These are phyloP conservation scores for Drosophila antonietae DNA, from an alignment of 2,888 invertebrate species.

Conservation along the genomic window DNA sequence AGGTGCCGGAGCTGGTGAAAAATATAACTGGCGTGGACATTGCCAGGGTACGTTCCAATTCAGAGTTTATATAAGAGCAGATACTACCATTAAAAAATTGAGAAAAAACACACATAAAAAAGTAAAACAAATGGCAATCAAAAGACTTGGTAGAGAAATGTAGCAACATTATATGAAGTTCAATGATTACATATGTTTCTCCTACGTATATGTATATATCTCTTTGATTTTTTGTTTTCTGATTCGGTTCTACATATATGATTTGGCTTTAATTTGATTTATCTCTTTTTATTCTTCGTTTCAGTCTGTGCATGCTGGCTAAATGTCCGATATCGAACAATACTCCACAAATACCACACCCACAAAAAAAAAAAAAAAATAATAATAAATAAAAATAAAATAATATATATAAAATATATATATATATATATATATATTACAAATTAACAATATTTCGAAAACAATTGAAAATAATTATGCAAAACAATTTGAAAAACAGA, in stretches of 20 bases:
- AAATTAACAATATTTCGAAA: constrained; percentile 22
- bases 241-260: constrained; percentile 34
- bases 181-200: constrained; percentile 45
- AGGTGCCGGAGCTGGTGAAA: constrained; percentile 96
- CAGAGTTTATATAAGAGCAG: constrained; percentile 83
- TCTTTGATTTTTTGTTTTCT: constrained; percentile 19
- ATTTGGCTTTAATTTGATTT: constrained; percentile 66
- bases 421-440: neutral
- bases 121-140: constrained; percentile 78
- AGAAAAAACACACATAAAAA: constrained; percentile 20
- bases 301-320: constrained; percentile 85
- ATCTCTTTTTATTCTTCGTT: constrained; percentile 81
- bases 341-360: constrained; percentile 40
- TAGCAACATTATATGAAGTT: constrained; percentile 53
- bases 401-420: too few relatives aligned
- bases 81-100: neutral
- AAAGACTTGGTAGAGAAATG: constrained; percentile 81
- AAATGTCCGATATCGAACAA: constrained; percentile 67
- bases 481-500: constrained; percentile 43
- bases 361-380: neutral
- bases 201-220: constrained; percentile 36
- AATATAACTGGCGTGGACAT: constrained; percentile 97
- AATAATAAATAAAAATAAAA: too few relatives aligned
- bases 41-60: constrained; percentile 89
- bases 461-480: constrained; percentile 44